Percentiles rank a stretch among this genome's conserved stretches.
Conservation (phyloP, 2,113 vertebrate species). For the Hypocryptadius cinnamomeus region DNA sequence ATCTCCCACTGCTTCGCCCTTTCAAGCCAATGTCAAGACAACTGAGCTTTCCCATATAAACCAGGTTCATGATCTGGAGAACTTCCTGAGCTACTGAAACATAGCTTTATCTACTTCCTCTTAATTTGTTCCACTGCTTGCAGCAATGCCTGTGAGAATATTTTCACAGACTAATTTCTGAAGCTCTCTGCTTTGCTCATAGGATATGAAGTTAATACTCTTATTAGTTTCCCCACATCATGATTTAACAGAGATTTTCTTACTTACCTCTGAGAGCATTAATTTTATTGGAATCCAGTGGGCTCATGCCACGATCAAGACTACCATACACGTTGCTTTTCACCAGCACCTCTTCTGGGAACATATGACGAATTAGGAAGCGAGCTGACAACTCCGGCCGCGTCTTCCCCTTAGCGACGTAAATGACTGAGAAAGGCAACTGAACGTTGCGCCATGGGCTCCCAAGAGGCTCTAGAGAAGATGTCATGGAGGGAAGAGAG, state of each 20-base stretch:
- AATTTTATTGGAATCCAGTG: slow-evolving; percentile 73
- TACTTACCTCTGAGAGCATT: slow-evolving; percentile 73
- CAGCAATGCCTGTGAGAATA: neutral
- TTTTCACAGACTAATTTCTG: neutral
- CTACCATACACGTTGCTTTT: slow-evolving; percentile 73
- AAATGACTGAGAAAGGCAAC: slow-evolving; percentile 64
- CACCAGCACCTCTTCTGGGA: slow-evolving; percentile 71
- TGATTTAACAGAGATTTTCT: neutral
- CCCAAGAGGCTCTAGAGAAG: slow-evolving; percentile 68
- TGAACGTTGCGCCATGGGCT: slow-evolving; percentile 57
- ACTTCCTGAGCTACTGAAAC: neutral
- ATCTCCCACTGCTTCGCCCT: neutral
- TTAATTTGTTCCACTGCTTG: neutral
- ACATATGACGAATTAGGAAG: slow-evolving; percentile 72
- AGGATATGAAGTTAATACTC: neutral
- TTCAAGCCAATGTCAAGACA: neutral
- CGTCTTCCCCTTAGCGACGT: slow-evolving; percentile 56
- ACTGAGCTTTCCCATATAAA: neutral
- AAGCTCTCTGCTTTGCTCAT: neutral
- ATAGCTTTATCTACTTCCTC: neutral
- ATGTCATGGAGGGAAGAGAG: neutral
- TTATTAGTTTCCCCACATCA: neutral
- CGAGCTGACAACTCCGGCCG: slow-evolving; percentile 70
- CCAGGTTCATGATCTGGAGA: neutral
- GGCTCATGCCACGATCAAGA: slow-evolving; percentile 44